These are phyloP conservation scores for Epinephelus moara DNA, from an alignment of 2,113 vertebrate species.

Conservation along the genomic window DNA sequence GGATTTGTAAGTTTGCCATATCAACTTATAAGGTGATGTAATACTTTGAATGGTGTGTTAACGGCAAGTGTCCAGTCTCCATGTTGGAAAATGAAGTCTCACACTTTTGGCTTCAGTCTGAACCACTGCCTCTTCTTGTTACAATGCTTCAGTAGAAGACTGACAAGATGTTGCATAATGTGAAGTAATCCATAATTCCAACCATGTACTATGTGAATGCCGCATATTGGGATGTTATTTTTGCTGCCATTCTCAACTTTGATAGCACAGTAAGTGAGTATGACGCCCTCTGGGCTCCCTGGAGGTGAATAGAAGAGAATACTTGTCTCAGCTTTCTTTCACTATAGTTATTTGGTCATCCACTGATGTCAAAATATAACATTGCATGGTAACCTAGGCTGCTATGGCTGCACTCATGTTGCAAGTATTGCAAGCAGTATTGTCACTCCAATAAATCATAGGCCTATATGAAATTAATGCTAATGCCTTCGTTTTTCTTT, in stretches of 20 bases:
- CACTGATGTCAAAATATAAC: slow-evolving; percentile 1
- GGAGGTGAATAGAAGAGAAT: slow-evolving; percentile 6
- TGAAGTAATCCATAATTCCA: slow-evolving; percentile 12
- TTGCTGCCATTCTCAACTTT: slow-evolving; percentile 21
- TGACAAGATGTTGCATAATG: slow-evolving; percentile 7
- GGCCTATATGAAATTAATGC: background rate
- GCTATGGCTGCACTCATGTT: background rate
- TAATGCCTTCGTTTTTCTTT: background rate
- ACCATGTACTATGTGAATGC: background rate
- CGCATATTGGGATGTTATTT: background rate
- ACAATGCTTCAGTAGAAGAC: background rate
- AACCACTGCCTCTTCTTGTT: background rate
- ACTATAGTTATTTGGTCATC: background rate
- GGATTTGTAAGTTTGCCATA: background rate
- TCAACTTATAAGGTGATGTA: background rate
- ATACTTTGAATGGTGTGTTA: background rate
- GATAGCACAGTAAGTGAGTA: slow-evolving; percentile 1
- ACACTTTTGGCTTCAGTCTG: background rate
- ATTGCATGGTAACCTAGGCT: background rate
- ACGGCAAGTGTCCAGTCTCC: background rate
- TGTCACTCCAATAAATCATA: background rate
- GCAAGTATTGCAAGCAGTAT: background rate
- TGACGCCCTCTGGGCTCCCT: slow-evolving; percentile 23
- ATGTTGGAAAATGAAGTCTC: background rate
- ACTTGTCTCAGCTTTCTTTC: slow-evolving; percentile 3